Evolutionary conservation across 1,140 invertebrate species (phyloP).

Genomic region (Aphelenchoides fujianensis): DNA sequence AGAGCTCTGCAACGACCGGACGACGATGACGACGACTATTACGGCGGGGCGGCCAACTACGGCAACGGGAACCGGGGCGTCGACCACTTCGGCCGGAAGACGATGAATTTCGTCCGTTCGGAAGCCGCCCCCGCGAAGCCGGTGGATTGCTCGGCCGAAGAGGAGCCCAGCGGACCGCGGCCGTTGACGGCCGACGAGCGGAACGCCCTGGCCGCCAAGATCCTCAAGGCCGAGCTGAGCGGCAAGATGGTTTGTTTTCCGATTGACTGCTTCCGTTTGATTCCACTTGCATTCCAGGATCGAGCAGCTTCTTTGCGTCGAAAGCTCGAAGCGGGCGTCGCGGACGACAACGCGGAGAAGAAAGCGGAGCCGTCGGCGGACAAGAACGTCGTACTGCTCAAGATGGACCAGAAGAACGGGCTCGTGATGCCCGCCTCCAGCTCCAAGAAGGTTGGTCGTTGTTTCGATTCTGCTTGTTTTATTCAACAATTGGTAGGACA

Average conservation of each 20-base stretch:
- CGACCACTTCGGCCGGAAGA: neutral
- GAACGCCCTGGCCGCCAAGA: constrained; percentile 56
- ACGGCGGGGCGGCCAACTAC: constrained; percentile 12
- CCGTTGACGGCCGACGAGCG: constrained; percentile 40
- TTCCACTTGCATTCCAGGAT: constrained; percentile 48
- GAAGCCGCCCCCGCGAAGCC: constrained; percentile 1
- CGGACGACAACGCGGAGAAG: constrained; percentile 20
- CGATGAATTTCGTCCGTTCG: neutral
- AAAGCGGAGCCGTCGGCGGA: neutral
- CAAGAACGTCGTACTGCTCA: constrained; percentile 52
- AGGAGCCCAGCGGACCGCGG: constrained; percentile 10
- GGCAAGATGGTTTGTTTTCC: constrained; percentile 48
- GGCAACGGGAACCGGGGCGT: neutral
- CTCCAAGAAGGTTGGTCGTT: constrained; percentile 11
- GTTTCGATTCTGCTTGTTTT: too few species aligned
- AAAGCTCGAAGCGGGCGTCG: constrained; percentile 45
- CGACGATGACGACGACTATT: constrained; percentile 43
- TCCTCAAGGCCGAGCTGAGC: constrained; percentile 57
- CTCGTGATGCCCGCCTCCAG: constrained; percentile 41
- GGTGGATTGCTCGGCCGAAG: neutral
- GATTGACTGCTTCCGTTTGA: constrained; percentile 13
- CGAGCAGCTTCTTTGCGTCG: constrained; percentile 49
- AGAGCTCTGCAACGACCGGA: constrained; percentile 30
- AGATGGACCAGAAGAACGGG: constrained; percentile 47
- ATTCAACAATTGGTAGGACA: neutral